A percentile compares a stretch with the other conserved stretches of the same genome.
Evolutionary conservation across 1,140 invertebrate species (phyloP).

Genomic region (Dreissena polymorpha): DNA sequence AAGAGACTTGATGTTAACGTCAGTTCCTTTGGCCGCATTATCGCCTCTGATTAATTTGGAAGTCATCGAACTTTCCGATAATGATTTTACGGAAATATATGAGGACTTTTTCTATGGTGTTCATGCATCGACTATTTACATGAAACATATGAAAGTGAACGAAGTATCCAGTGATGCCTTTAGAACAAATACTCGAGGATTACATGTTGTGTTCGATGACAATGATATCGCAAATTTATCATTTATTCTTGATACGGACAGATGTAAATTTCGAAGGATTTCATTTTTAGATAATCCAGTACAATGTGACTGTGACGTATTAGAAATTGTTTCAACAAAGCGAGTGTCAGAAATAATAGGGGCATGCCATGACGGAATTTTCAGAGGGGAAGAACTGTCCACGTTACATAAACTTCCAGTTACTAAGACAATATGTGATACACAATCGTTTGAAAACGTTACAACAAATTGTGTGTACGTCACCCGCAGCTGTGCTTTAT

Average conservation of each 20-base stretch:
- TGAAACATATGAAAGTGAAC: slow-evolving; percentile 40
- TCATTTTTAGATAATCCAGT: slow-evolving; percentile 46
- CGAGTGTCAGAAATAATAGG: slow-evolving; percentile 25
- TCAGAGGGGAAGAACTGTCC: slow-evolving; percentile 25
- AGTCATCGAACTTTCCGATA: slow-evolving; percentile 40
- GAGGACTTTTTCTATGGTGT: slow-evolving; percentile 34
- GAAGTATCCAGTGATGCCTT: slow-evolving; percentile 39
- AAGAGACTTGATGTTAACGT: slow-evolving; percentile 30
- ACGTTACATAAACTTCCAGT: slow-evolving; percentile 7
- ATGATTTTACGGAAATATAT: slow-evolving; percentile 49
- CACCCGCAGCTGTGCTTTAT: slow-evolving; percentile 13
- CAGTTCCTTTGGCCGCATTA: slow-evolving; percentile 14
- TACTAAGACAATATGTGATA: slow-evolving; percentile 36
- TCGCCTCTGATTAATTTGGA: slow-evolving; percentile 28
- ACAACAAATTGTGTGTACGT: slow-evolving; percentile 31
- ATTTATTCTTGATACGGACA: slow-evolving; percentile 38
- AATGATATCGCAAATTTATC: slow-evolving; percentile 52
- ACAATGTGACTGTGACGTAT: slow-evolving; percentile 43
- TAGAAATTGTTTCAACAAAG: slow-evolving; percentile 40
- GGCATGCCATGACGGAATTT: slow-evolving; percentile 20
- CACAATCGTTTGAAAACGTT: slow-evolving; percentile 49
- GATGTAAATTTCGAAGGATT: slow-evolving; percentile 46
- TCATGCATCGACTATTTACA: slow-evolving; percentile 32
- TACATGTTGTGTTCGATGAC: slow-evolving; percentile 41
- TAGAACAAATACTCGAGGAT: slow-evolving; percentile 9